Evolutionary conservation across 2,113 vertebrate genomes (phyloP), one percentile per base, ranked within the genome.

Genomic region (Pollimyrus isidori): DNA sequence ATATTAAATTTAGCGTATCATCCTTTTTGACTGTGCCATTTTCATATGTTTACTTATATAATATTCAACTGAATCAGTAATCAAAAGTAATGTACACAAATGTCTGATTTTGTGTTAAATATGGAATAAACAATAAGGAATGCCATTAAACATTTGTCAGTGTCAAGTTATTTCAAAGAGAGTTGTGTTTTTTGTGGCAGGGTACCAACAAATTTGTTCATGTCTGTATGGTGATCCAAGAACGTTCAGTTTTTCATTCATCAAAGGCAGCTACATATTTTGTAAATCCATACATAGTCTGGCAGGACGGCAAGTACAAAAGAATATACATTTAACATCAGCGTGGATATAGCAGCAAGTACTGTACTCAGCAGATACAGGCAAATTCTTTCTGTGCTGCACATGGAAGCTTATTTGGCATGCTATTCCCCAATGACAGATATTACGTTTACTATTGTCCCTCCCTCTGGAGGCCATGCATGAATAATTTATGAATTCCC

Each of bases 401-500:
- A 45, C 53, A 35, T 30, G 35, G 52, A 87, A 87, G 39, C 87
- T 46, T 39, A 62, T 62, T 58, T 50, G 87, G 48, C 53, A 45
- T 50, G 39, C 52, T n/a, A 19, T 62, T 65, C 52, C 87, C 56
- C 53, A 87, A n/a, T 46, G 56, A 65, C 21, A 53, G 35, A 87
- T 56, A 45, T 62, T 39, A 50, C 52, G 42, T 53, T 87, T 53
- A 53, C 85, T 30, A 53, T 50, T 87, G 87, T 65, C 52, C 87
- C 13, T 50, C 21, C 87, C 53, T 87, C 35, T 87, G 85, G 49
- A 30, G 19, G 85, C 39, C 35, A 13, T 15, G 26, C 17, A 98
- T 98, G 95, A 96, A 99, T 98, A 93, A 97, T 99, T 98, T 96
- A 98, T 97, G 94, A 95, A 95, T 96, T 96, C 96, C 96, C 95